Evolutionary conservation across 2,113 vertebrate species (phyloP).

Genomic region (Mormyrus lacerda): DNA sequence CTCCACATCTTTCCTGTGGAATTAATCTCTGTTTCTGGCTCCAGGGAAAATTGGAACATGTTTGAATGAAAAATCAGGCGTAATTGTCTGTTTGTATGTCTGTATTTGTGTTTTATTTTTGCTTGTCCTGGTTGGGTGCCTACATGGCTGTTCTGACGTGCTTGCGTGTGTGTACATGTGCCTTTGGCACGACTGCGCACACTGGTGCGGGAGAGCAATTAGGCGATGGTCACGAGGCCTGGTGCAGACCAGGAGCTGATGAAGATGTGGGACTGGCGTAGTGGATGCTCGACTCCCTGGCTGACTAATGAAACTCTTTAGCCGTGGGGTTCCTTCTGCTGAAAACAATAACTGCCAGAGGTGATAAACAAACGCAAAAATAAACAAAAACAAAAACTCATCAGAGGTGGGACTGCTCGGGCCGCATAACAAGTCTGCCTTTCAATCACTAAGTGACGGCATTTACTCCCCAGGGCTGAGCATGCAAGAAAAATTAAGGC

Average conservation of each 20-base stretch:
- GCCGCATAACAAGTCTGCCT: slow-evolving; percentile 20
- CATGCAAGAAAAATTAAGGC: background rate
- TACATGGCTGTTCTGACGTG: background rate
- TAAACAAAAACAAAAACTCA: slow-evolving; percentile 12
- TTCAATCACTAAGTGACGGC: background rate
- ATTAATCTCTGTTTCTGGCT: background rate
- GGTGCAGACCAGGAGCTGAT: slow-evolving; percentile 36
- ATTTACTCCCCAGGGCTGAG: background rate
- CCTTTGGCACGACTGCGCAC: background rate
- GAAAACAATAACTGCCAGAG: slow-evolving; percentile 44
- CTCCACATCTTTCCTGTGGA: slow-evolving; percentile 3
- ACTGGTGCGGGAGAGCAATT: slow-evolving; percentile 20
- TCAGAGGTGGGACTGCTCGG: slow-evolving; percentile 12
- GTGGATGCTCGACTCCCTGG: slow-evolving; percentile 36
- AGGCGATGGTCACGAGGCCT: slow-evolving; percentile 12
- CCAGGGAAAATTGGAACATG: background rate
- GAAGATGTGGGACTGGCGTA: slow-evolving; percentile 40
- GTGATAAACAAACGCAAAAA: background rate
- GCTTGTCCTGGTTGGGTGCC: background rate
- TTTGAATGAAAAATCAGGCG: background rate
- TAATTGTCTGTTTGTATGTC: background rate
- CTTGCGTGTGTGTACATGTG: background rate
- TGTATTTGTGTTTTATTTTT: background rate
- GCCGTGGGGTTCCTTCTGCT: slow-evolving; percentile 48
- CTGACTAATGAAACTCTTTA: slow-evolving; percentile 48